Percentiles rank a stretch among this genome's conserved stretches.
These are phyloP conservation scores for Nomia melanderi DNA, from an alignment of 1,140 invertebrate species.

Conservation along the genomic window DNA sequence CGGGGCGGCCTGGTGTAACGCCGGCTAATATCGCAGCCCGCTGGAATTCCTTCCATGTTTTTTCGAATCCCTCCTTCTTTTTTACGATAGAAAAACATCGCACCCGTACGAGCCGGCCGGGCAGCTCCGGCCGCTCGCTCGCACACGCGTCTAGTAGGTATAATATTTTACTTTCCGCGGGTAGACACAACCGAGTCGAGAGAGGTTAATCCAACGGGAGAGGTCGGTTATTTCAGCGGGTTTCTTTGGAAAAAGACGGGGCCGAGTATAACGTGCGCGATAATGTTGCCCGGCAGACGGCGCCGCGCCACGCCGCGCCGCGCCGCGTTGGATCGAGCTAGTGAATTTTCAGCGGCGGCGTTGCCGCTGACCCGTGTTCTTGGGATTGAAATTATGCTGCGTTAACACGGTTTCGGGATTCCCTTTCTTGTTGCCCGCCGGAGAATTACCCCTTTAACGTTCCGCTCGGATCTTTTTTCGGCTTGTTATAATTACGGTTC, in stretches of 20 bases:
- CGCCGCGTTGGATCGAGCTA: no score
- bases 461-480: no score
- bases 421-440: background rate
- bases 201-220: constrained; percentile 27
- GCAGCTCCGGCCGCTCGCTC: background rate
- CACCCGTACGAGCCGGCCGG: no score
- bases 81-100: constrained; percentile 60
- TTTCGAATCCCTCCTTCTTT: constrained; percentile 58
- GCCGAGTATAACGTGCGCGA: background rate
- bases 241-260: constrained; percentile 40
- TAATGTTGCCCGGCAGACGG: background rate
- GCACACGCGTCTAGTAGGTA: constrained; percentile 50
- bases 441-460: no score
- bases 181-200: constrained; percentile 45
- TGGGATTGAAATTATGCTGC: background rate
- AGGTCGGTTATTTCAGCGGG: constrained; percentile 34
- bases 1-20: constrained; percentile 57
- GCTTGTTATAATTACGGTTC: no score
- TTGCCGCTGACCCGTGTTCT: background rate
- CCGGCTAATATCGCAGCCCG: constrained; percentile 59
- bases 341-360: constrained; percentile 1
- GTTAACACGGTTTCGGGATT: background rate
- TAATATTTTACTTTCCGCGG: constrained; percentile 63
- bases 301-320: no score
- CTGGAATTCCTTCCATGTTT: constrained; percentile 61